A percentile compares a stretch with the other conserved stretches of the same genome.
Conservation (phyloP, 2,888 invertebrate genomes). For the Cantharis rustica region DNA sequence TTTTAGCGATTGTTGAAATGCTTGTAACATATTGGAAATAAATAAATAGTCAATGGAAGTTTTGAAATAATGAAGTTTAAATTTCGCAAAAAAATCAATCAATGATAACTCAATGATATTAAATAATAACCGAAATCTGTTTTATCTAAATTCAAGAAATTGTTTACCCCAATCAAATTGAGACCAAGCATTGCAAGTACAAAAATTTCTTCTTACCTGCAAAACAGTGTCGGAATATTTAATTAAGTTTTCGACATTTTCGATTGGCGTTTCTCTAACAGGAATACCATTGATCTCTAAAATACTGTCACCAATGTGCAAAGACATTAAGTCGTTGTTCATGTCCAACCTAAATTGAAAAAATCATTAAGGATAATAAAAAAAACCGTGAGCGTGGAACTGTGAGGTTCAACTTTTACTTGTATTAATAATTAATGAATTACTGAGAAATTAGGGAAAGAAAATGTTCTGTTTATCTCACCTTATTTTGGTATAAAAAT, state of each 20-base stretch:
- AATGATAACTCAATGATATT: too few relatives aligned
- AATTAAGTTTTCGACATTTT: slow-evolving; percentile 77
- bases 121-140: too few relatives aligned
- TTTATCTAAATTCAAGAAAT: too few relatives aligned
- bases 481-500: neutral
- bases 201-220: slow-evolving; percentile 62
- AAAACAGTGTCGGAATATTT: slow-evolving; percentile 73
- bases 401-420: neutral
- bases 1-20: too few relatives aligned
- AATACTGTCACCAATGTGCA: slow-evolving; percentile 91
- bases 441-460: neutral
- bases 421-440: neutral
- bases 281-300: slow-evolving; percentile 92
- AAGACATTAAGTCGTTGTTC: slow-evolving; percentile 78
- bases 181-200: neutral
- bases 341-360: slow-evolving; percentile 70
- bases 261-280: slow-evolving; percentile 77
- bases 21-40: too few relatives aligned
- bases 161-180: too few relatives aligned
- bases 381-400: neutral
- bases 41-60: too few relatives aligned
- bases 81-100: too few relatives aligned
- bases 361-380: too few relatives aligned
- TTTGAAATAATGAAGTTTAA: too few relatives aligned
- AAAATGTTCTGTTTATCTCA: neutral